phyloP scores from a whole-genome alignment of 2,888 invertebrate genomes.

The Eudemis profundana region DNA sequence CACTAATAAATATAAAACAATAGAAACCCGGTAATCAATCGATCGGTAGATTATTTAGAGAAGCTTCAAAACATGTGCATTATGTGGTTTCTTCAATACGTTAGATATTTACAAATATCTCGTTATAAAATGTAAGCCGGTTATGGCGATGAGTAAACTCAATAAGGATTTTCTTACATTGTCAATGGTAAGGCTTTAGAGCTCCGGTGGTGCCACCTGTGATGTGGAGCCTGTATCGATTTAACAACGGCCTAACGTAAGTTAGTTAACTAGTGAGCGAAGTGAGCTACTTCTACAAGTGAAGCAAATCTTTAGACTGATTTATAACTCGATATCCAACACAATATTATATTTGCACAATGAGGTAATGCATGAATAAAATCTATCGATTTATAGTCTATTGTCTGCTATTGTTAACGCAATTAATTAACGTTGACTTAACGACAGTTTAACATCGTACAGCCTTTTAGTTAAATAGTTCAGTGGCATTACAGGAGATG shows the following conservation, averaged over 20 bases:
- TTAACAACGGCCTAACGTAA: conserved; percentile 32
- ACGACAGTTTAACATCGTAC: conserved; percentile 10
- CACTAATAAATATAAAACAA: too few relatives aligned
- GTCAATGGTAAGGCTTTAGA: conserved; percentile 47
- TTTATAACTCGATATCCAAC: neutral
- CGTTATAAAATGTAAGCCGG: too few relatives aligned
- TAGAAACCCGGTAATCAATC: too few relatives aligned
- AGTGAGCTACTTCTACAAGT: neutral
- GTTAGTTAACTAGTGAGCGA: conserved; percentile 1
- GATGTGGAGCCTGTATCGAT: neutral
- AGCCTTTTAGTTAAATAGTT: conserved; percentile 42
- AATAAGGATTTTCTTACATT: neutral
- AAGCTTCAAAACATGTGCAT: too few relatives aligned
- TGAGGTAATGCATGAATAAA: neutral
- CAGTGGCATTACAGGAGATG: conserved; percentile 56
- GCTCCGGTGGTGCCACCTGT: conserved; percentile 56
- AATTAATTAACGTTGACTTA: conserved; percentile 30
- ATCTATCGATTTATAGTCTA: neutral
- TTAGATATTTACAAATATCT: neutral
- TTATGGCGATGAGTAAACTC: neutral
- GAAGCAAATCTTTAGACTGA: conserved; percentile 6
- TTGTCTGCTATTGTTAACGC: neutral
- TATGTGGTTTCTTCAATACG: too few relatives aligned
- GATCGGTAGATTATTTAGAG: too few relatives aligned
- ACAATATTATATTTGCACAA: too few relatives aligned